Evolutionary conservation across 1,140 invertebrate species (phyloP).

Genomic region (Steinernema feltiae): DNA sequence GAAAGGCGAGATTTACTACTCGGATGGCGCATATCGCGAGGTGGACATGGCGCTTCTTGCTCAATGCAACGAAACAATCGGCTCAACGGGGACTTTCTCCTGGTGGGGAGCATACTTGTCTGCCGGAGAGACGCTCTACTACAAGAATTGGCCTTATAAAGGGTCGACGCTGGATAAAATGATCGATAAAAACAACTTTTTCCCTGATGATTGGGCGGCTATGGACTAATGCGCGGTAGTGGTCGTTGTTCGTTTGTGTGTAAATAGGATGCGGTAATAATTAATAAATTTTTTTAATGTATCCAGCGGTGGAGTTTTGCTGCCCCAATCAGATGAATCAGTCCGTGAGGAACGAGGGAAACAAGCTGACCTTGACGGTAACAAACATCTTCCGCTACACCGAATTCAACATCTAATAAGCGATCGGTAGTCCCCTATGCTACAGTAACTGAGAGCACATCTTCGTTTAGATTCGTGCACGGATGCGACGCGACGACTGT

Average conservation of each 20-base stretch:
- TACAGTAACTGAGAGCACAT: too few species aligned
- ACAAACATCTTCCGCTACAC: too few species aligned
- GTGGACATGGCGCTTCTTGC: constrained; percentile 51
- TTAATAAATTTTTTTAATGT: background rate
- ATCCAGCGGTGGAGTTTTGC: background rate
- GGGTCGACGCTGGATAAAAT: constrained; percentile 27
- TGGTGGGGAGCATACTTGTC: constrained; percentile 54
- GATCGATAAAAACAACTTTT: constrained; percentile 32
- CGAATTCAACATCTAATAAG: too few species aligned
- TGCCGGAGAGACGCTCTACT: constrained; percentile 44
- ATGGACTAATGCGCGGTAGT: background rate
- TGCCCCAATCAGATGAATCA: background rate
- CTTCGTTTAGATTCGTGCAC: too few species aligned
- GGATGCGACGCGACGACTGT: too few species aligned
- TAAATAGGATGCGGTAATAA: background rate
- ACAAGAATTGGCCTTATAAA: constrained; percentile 35
- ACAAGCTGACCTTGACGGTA: too few species aligned
- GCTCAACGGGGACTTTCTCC: constrained; percentile 52
- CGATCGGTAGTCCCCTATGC: too few species aligned
- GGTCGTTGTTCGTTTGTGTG: background rate
- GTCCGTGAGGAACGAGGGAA: too few species aligned
- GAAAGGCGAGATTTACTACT: constrained; percentile 13
- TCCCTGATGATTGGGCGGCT: constrained; percentile 26
- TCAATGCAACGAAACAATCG: constrained; percentile 45
- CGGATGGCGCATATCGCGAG: constrained; percentile 25